These are phyloP conservation scores for Megaustenia siamemsis DNA, from an alignment of 2,888 invertebrate genomes.

Conservation along the genomic window DNA sequence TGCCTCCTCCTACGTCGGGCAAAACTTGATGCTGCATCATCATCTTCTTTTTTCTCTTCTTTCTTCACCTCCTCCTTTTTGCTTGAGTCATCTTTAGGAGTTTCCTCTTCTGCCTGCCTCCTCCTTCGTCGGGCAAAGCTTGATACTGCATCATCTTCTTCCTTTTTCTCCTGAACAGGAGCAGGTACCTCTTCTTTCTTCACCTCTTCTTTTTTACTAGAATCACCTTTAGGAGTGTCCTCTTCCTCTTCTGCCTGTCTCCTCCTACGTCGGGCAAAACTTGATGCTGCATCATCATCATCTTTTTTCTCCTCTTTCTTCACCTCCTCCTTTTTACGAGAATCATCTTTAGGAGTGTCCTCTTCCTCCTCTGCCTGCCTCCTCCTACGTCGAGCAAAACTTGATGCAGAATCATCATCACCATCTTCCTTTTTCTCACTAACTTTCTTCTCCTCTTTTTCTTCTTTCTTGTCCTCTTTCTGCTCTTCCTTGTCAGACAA, in stretches of 20 bases:
- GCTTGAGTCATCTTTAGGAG: conserved; percentile 2
- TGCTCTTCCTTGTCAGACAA: conserved; percentile 37
- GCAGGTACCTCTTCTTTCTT: conserved; percentile 1
- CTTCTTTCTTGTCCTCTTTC: conserved; percentile 23
- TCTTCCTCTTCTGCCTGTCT: conserved; percentile 6
- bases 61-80: conserved; percentile 53
- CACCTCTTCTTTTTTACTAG: conserved; percentile 17
- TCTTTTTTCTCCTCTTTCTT: conserved; percentile 22
- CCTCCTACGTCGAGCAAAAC: conserved; percentile 1
- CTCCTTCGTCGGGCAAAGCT: background rate
- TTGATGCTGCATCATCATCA: background rate
- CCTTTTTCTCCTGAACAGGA: background rate
- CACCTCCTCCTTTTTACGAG: conserved; percentile 20
- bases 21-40: conserved; percentile 26
- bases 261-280: background rate
- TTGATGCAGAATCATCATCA: background rate
- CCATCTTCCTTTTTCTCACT: conserved; percentile 18
- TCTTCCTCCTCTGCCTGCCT: conserved; percentile 6
- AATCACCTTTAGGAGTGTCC: conserved; percentile 25
- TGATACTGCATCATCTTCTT: background rate
- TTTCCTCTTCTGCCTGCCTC: background rate
- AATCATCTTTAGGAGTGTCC: conserved; percentile 29
- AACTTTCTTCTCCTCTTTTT: conserved; percentile 9
- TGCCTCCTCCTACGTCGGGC: background rate
- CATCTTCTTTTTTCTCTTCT: conserved; percentile 53